phyloP scores from a whole-genome alignment of 2,888 invertebrate genomes.

The Amblyjoppa proteus region DNA sequence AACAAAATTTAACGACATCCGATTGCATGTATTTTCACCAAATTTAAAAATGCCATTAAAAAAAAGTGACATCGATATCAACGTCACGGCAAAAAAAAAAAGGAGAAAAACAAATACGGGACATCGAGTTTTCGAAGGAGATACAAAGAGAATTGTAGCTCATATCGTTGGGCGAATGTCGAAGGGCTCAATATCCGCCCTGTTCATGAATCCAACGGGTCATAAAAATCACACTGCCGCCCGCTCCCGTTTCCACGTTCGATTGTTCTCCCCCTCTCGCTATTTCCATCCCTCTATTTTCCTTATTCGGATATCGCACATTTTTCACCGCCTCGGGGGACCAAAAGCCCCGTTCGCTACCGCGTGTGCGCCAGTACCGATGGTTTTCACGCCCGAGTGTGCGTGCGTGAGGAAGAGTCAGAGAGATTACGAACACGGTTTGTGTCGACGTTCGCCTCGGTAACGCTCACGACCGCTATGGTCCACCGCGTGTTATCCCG shows the following conservation, averaged over 20 bases:
- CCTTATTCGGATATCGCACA: slow-evolving; percentile 12
- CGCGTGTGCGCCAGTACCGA: background rate
- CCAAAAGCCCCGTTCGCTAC: slow-evolving; percentile 19
- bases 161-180: background rate
- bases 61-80: background rate
- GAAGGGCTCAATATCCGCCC: slow-evolving; percentile 25
- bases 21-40: too few species aligned
- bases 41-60: background rate
- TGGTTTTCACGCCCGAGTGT: background rate
- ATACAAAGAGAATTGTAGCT: background rate
- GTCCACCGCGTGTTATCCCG: slow-evolving; percentile 37
- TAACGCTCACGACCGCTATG: slow-evolving; percentile 35
- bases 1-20: background rate
- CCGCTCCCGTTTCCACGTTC: slow-evolving; percentile 15
- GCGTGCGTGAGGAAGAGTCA: slow-evolving; percentile 13
- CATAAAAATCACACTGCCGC: slow-evolving; percentile 42
- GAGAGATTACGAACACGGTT: slow-evolving; percentile 44
- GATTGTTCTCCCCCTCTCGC: slow-evolving; percentile 26
- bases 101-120: background rate
- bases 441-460: slow-evolving; percentile 42
- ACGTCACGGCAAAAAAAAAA: background rate
- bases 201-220: slow-evolving; percentile 30
- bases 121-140: slow-evolving; percentile 4
- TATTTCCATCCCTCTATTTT: slow-evolving; percentile 14
- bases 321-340: slow-evolving; percentile 39